A percentile compares a stretch with the other conserved stretches of the same genome.
Evolutionary conservation across 2,797 vertebrate genomes (phyloP).

Genomic region (Sebastiscus albofasciatus): DNA sequence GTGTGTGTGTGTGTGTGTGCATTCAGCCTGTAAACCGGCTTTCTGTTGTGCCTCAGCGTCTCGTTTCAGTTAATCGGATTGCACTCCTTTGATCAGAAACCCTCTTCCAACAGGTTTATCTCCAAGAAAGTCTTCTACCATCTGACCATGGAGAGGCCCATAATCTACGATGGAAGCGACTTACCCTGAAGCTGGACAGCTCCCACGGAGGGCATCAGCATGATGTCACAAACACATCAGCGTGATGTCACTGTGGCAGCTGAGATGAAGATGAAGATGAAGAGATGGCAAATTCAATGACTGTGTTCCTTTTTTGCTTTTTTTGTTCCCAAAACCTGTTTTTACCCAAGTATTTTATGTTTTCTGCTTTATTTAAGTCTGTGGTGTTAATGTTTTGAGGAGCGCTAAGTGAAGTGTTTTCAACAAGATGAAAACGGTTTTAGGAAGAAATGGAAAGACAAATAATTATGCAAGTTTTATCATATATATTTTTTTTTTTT

Average conservation of each 20-base stretch:
- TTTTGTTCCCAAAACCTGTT: slow-evolving; percentile 11
- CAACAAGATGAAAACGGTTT: not conserved
- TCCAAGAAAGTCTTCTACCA: slow-evolving; percentile 95
- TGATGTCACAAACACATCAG: not conserved
- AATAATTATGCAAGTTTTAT: slow-evolving; percentile 19
- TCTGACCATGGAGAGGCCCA: slow-evolving; percentile 90
- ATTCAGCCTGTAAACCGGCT: not conserved
- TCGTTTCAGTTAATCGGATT: slow-evolving; percentile 2
- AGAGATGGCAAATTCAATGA: slow-evolving; percentile 3
- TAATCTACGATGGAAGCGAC: slow-evolving; percentile 97
- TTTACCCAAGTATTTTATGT: slow-evolving; percentile 45
- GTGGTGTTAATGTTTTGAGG: slow-evolving; percentile 18
- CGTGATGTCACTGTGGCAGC: slow-evolving; percentile 4
- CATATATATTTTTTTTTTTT: not conserved
- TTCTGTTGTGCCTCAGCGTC: not conserved
- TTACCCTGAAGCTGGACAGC: slow-evolving; percentile 77
- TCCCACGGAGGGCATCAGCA: not conserved
- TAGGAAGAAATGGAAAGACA: not conserved
- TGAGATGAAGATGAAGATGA: not conserved
- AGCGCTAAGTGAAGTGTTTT: slow-evolving; percentile 23
- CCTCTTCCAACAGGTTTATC: slow-evolving; percentile 86
- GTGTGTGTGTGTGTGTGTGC: not conserved
- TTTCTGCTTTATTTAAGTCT: slow-evolving; percentile 29
- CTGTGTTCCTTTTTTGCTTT: not conserved
- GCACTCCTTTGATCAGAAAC: slow-evolving; percentile 26